Base-by-base conservation (phyloP, 2,888 invertebrate genomes). In the Morpho helenor region DNA sequence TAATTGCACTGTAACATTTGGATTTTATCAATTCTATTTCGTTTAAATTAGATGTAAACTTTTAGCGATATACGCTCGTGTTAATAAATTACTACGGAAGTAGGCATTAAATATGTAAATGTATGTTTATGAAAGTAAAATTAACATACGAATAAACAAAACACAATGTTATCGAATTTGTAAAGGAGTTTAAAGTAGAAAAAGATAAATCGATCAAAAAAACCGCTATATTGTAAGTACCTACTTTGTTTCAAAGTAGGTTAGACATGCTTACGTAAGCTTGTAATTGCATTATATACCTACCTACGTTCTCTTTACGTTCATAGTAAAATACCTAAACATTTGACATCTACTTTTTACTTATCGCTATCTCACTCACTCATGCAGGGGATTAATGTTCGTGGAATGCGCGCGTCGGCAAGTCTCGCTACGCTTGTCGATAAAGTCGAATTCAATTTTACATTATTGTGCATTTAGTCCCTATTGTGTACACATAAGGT, bases 341-440 rank as follows among this genome's bases (percentile, higher is more conserved):
- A 87, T 87, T 89, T 87, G 86, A 87, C 82, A 87, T 86, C 77
- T 82, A 87, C 85, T 88, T 88, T 87, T 87, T 84, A 83, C 78
- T 73, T 84, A 72, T 70, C 72, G 76, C 80, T 71, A 63, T 90
- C 89, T 81, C 84, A 77, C 77, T 89, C 75, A 69, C 82, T 82
- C 87, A 67, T 77, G 76, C 72, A 73, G 80, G 80, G 79, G 78
- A 86, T 82, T 85, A 87, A 80, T 82, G 82, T 84, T 82, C 82
- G 74, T 75, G 86, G 88, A 89, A 87, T 89, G 90, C 88, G 89
- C 88, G 88, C 88, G 87, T 86, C 89, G 89, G 75, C 81, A 81
- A 87, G 88, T 87, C 89, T 89, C 87, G 83, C 71, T 77, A 77
- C 78, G 66, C 63, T n/a, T 56, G 68, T 58, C 68, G 49, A 63